Base-by-base conservation (phyloP, 2,797 vertebrate species). In the Acestrorhynchus altus region DNA sequence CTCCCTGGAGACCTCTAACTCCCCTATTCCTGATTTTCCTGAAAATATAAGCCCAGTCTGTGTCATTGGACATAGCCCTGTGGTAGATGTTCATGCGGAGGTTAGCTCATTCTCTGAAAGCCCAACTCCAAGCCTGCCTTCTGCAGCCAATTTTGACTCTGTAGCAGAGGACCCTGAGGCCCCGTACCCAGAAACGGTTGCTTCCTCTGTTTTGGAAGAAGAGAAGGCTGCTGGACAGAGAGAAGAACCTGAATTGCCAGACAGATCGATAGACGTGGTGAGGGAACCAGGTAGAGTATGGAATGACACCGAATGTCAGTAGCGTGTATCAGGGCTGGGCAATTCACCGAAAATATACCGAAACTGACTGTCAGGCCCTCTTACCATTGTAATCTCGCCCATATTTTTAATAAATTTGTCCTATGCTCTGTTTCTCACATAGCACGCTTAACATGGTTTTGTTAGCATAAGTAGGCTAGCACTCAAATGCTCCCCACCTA, bases 271-370 rank as follows among this genome's bases (percentile, higher is more conserved):
- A 12, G 76, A 79, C 39, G 74, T 85, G n/a, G 81, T 84, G 59
- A 67, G 81, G 26, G 80, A 84, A 56, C 87, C 87, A 89, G 92
- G 91, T 93, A 83, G 54, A 20, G 39, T 47, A 87, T 76, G 71
- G 0, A 18, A 28, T 51, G 40, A 18, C 8, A 35, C 0, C 12
- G 16, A 24, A 49, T 5, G 20, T 16, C 13, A 16, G n/a, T 8
- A 49, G 0, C 20, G 26, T 40, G 18, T 40, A 52, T n/a, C n/a
- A n/a, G n/a, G n/a, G n/a, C n/a, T n/a, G n/a, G n/a, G n/a, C n/a
- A n/a, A n/a, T n/a, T n/a, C n/a, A n/a, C n/a, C n/a, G n/a, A n/a
- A n/a, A n/a, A n/a, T n/a, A n/a, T n/a, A n/a, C n/a, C n/a, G n/a
- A n/a, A n/a, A n/a, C n/a, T n/a, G n/a, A n/a, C n/a, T n/a, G n/a